These are phyloP conservation scores for Elgonia sp. DNA, from an alignment of 2,888 invertebrate genomes.

Conservation along the genomic window DNA sequence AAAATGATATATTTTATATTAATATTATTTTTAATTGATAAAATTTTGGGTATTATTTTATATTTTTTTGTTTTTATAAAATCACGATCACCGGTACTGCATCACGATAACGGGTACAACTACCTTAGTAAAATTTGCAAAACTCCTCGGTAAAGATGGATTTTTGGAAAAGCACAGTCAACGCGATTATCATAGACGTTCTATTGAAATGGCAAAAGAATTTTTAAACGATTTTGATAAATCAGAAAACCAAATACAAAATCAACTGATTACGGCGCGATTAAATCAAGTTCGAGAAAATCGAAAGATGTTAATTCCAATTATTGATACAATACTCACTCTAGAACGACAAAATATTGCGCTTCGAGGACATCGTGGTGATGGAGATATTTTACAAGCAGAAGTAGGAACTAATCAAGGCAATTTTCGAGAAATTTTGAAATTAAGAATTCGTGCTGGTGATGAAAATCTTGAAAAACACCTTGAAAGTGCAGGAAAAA, in stretches of 20 bases:
- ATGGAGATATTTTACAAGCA: constrained; percentile 16
- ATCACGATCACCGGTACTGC: too few relatives aligned
- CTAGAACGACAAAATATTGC: constrained; percentile 25
- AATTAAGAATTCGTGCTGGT: constrained; percentile 30
- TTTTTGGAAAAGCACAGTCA: constrained; percentile 7
- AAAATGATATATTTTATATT: too few relatives aligned
- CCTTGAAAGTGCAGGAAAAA: constrained; percentile 49
- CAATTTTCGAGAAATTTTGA: constrained; percentile 42
- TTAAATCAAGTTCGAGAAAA: constrained; percentile 32
- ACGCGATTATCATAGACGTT: constrained; percentile 2
- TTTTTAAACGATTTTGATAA: background rate
- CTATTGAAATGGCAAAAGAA: background rate
- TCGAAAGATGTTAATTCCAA: constrained; percentile 27
- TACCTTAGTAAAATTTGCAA: constrained; percentile 33
- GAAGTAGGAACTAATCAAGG: constrained; percentile 7
- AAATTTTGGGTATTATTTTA: too few relatives aligned
- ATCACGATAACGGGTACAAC: too few relatives aligned
- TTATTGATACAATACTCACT: constrained; percentile 18
- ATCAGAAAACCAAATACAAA: background rate
- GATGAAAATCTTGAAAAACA: constrained; percentile 49
- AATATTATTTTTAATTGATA: too few relatives aligned
- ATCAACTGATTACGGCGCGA: background rate
- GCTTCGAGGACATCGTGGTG: constrained; percentile 37
- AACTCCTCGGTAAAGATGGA: constrained; percentile 29
- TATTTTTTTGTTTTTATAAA: too few relatives aligned